These are phyloP conservation scores for Bucco capensis DNA, from an alignment of 2,113 vertebrate genomes.

Conservation along the genomic window DNA sequence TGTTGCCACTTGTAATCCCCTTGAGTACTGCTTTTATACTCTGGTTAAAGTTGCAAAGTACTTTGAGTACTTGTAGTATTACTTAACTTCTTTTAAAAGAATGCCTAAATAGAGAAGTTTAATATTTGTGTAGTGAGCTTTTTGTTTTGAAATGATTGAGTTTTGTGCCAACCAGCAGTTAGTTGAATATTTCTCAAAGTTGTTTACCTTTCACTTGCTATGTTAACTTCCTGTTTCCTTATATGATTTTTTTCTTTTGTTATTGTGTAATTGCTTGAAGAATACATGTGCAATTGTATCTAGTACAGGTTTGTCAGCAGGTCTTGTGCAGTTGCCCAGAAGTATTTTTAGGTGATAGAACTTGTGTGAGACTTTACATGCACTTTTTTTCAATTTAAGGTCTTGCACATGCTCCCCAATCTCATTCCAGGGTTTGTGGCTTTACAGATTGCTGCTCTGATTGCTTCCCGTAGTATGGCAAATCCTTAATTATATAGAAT, in stretches of 20 bases:
- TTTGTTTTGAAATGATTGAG: background rate
- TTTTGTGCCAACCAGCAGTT: slow-evolving; percentile 8
- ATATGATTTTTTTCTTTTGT: background rate
- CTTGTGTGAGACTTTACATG: background rate
- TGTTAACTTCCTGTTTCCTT: slow-evolving; percentile 35
- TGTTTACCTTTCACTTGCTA: slow-evolving; percentile 43
- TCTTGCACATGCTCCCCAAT: background rate
- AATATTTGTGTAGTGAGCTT: background rate
- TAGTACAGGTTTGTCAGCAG: background rate
- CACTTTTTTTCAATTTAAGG: background rate
- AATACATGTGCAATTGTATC: background rate
- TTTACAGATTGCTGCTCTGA: background rate
- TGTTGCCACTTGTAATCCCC: background rate
- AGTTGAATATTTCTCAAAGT: background rate
- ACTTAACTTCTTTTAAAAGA: background rate
- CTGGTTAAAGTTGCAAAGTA: background rate
- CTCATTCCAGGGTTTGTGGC: background rate
- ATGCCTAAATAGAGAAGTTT: background rate
- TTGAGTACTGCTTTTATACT: background rate
- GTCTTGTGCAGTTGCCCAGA: background rate
- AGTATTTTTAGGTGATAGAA: background rate
- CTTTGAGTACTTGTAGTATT: background rate
- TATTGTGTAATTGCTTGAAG: background rate
- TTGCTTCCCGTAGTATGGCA: background rate
- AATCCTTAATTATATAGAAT: background rate